Percentiles rank a stretch among this genome's conserved stretches.
Conservation (phyloP, 2,797 vertebrate species). For the Arnoldichthys spilopterus region DNA sequence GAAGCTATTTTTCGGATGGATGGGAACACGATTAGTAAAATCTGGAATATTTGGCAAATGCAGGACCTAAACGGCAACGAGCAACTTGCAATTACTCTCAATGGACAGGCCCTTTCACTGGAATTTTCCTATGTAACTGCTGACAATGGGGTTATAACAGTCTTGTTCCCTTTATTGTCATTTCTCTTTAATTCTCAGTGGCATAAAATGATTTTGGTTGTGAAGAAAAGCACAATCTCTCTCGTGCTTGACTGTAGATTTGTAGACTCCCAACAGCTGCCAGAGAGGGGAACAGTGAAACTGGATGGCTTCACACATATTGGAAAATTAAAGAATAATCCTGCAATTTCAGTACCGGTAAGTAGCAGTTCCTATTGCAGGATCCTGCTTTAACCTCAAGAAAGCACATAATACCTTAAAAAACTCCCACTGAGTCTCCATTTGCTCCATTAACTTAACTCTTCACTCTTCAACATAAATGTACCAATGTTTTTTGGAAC, state of each 20-base stretch:
- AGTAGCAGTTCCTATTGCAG: too few relatives aligned
- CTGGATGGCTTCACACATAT: conserved; percentile 84
- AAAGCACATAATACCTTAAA: too few relatives aligned
- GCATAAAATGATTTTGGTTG: conserved; percentile 84
- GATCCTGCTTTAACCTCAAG: too few relatives aligned
- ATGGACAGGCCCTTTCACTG: conserved; percentile 81
- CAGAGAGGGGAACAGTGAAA: conserved; percentile 76
- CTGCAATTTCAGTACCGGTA: conserved; percentile 84
- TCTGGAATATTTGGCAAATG: conserved; percentile 91
- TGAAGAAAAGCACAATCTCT: conserved; percentile 75
- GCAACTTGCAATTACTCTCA: conserved; percentile 85
- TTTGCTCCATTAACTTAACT: too few relatives aligned
- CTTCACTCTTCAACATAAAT: too few relatives aligned
- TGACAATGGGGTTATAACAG: conserved; percentile 72
- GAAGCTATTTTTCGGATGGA: conserved; percentile 86
- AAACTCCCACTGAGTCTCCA: too few relatives aligned
- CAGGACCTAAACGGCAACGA: conserved; percentile 82
- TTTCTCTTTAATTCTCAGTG: conserved; percentile 87
- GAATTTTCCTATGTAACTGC: conserved; percentile 82
- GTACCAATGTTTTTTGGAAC: too few relatives aligned
- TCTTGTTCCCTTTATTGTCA: conserved; percentile 76
- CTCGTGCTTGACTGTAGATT: conserved; percentile 84
- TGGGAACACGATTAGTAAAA: conserved; percentile 78
- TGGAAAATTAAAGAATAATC: conserved; percentile 85
- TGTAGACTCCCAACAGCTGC: conserved; percentile 77